phyloP scores from a whole-genome alignment of 2,888 invertebrate genomes.

The Drosophila kuntzei region DNA sequence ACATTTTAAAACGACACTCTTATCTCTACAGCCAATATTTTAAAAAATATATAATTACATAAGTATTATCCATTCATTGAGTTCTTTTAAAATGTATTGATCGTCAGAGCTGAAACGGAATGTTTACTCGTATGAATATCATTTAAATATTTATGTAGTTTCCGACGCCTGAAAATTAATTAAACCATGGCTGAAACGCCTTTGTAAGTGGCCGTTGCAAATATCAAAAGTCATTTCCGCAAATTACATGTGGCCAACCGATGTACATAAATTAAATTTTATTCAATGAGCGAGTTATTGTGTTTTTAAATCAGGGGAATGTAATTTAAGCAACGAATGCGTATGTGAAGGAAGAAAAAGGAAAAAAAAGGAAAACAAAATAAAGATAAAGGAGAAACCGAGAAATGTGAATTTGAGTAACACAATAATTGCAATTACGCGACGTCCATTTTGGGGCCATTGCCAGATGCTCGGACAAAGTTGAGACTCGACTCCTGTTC shows the following conservation, averaged over 20 bases:
- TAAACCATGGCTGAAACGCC: constrained; percentile 45
- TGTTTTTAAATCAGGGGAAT: constrained; percentile 9
- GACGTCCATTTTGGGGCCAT: constrained; percentile 50
- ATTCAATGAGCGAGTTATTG: constrained; percentile 48
- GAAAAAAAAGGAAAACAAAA: background rate
- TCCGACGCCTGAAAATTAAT: constrained; percentile 64
- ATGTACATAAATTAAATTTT: constrained; percentile 68
- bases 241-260: constrained; percentile 63
- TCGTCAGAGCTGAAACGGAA: constrained; percentile 3
- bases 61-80: constrained; percentile 8
- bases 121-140: constrained; percentile 5
- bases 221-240: constrained; percentile 75
- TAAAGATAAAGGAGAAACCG: background rate
- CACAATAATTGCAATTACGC: constrained; percentile 75
- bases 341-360: background rate
- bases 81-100: constrained; percentile 8
- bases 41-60: background rate
- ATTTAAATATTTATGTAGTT: constrained; percentile 69
- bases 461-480: constrained; percentile 47
- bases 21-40: background rate
- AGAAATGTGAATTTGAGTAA: constrained; percentile 69
- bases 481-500: background rate
- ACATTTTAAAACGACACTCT: too few relatives aligned
- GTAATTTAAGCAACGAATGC: constrained; percentile 15
- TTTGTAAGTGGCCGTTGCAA: constrained; percentile 30